Percentiles rank a stretch among this genome's conserved stretches.
Evolutionary conservation across 2,888 invertebrate genomes (phyloP).

Genomic region (Steinernema hermaphroditum): DNA sequence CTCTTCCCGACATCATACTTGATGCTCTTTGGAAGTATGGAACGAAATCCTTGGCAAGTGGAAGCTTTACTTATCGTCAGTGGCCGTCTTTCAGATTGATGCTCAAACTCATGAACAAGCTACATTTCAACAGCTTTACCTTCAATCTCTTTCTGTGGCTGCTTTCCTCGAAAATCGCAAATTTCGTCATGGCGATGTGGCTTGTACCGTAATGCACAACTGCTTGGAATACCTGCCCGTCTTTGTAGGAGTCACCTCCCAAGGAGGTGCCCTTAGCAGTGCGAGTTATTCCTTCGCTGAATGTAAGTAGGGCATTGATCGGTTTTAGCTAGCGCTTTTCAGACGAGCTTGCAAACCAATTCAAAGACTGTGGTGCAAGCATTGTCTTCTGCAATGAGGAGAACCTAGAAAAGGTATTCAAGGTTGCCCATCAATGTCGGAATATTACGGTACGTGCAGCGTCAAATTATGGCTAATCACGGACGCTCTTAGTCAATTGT

Average conservation of each 20-base stretch:
- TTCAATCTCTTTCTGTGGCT: constrained; percentile 42
- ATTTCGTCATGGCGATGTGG: constrained; percentile 49
- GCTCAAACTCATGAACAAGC: constrained; percentile 18
- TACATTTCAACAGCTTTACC: constrained; percentile 26
- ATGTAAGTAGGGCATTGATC: too few relatives aligned
- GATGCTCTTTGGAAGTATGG: not conserved
- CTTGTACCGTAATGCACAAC: constrained; percentile 53
- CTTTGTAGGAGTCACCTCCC: constrained; percentile 41
- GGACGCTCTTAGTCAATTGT: not conserved
- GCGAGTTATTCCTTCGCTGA: constrained; percentile 54
- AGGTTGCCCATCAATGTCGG: not conserved
- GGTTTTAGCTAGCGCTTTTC: too few relatives aligned
- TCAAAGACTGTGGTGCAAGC: not conserved
- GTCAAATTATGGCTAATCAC: not conserved
- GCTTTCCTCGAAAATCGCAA: constrained; percentile 44
- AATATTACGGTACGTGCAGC: not conserved
- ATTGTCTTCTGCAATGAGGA: constrained; percentile 1
- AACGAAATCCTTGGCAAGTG: not conserved
- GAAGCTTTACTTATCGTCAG: not conserved
- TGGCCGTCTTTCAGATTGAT: constrained; percentile 15
- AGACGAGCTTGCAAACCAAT: not conserved
- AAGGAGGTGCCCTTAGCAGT: constrained; percentile 56
- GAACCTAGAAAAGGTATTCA: not conserved
- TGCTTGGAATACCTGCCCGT: constrained; percentile 50
- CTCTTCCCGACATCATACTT: not conserved